These are phyloP conservation scores for Austrofundulus limnaeus DNA, from an alignment of 2,113 vertebrate genomes.

Conservation along the genomic window DNA sequence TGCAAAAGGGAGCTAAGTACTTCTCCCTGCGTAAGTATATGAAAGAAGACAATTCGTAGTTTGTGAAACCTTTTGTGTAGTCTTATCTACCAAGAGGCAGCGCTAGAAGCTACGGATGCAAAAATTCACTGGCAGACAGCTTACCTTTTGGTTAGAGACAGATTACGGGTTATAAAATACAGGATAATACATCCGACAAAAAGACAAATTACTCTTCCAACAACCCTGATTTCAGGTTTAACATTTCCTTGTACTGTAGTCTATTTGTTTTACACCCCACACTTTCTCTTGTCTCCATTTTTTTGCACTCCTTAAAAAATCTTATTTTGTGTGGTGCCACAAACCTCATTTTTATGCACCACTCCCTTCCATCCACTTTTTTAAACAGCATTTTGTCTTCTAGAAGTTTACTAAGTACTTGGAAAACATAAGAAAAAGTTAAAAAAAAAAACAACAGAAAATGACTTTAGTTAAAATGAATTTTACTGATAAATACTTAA, in stretches of 20 bases:
- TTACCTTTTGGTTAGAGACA: slow-evolving; percentile 49
- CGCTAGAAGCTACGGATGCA: slow-evolving; percentile 15
- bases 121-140: slow-evolving; percentile 36
- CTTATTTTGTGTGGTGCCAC: neutral
- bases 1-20: slow-evolving; percentile 4
- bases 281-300: neutral
- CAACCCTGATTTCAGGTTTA: slow-evolving; percentile 30
- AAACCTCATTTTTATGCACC: neutral
- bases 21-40: neutral
- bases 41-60: slow-evolving; percentile 17
- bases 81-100: slow-evolving; percentile 50
- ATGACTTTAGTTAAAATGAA: no score
- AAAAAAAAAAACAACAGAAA: no score
- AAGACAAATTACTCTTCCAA: slow-evolving; percentile 44
- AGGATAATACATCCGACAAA: slow-evolving; percentile 52
- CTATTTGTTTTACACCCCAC: neutral
- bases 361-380: slow-evolving; percentile 16
- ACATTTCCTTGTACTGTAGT: slow-evolving; percentile 15
- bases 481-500: no score
- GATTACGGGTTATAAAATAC: slow-evolving; percentile 48
- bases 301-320: neutral
- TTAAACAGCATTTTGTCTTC: no score
- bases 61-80: slow-evolving; percentile 32
- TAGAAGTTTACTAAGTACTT: no score
- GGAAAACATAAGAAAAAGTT: no score